phyloP scores from a whole-genome alignment of 2,797 vertebrate genomes.

The Gymnodraco acuticeps region DNA sequence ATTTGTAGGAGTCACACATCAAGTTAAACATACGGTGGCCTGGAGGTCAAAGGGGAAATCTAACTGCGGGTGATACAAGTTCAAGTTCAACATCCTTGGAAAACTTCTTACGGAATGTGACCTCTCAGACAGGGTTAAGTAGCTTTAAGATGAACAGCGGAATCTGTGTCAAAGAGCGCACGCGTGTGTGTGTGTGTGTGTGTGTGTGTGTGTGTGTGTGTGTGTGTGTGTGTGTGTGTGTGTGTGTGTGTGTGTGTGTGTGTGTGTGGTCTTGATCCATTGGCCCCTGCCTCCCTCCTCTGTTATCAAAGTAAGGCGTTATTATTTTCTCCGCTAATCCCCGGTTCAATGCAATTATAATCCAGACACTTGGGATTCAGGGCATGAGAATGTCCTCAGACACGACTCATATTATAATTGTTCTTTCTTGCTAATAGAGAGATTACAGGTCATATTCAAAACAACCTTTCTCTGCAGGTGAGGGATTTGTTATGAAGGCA shows the following conservation, averaged over 20 bases:
- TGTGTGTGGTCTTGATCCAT: conserved; percentile 46
- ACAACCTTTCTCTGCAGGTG: conserved; percentile 7
- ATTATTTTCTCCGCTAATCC: conserved; percentile 63
- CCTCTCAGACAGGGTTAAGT: conserved; percentile 49
- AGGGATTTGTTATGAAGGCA: background rate
- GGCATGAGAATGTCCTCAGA: conserved; percentile 54
- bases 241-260: background rate
- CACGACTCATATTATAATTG: conserved; percentile 60
- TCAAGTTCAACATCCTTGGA: background rate
- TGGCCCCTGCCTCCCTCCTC: conserved; percentile 29
- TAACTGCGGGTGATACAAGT: background rate
- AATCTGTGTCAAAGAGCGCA: conserved; percentile 25
- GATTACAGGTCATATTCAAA: conserved; percentile 50
- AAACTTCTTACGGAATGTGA: conserved; percentile 36
- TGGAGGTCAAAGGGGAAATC: conserved; percentile 36
- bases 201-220: background rate
- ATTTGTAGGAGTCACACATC: conserved; percentile 11
- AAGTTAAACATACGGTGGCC: conserved; percentile 4
- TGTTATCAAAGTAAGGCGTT: conserved; percentile 60
- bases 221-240: background rate
- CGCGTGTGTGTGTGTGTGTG: conserved; percentile 10
- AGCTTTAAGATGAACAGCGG: conserved; percentile 51
- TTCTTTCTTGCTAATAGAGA: conserved; percentile 48
- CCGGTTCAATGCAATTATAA: conserved; percentile 61
- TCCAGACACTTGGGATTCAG: conserved; percentile 58